Base-by-base conservation (phyloP, 2,113 vertebrate genomes). In the Gnathonemus longibarbis region DNA sequence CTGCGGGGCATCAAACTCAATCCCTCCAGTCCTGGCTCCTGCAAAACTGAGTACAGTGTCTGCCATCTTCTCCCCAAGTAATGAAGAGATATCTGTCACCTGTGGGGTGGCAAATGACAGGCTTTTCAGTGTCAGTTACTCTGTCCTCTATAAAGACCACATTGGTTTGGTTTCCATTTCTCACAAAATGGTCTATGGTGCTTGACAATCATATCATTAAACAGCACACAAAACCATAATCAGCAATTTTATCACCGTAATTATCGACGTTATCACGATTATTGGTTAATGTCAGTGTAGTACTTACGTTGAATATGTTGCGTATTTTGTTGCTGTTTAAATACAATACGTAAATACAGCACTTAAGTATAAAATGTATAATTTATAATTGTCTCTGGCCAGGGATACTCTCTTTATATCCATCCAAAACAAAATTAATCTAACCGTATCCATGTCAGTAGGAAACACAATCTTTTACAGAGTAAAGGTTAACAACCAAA, bases 21-120 rank as follows among this genome's bases (percentile, higher is more conserved):
- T 97, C 91, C 97, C 97, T 53, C 97, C 97, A 1, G 97, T 97
- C 97, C 97, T 97, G 92, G 97, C 97, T 94, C 97, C 97, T 0
- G 97, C 97, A 35, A 98, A 96, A 86, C 97, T 97, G 5, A 98
- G 91, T 91, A 98, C 97, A 0, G 97, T 97, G 2, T 97, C 97
- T 88, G 97, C 95, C 90, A 97, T 97, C 88, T 96, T 92, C 31
- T 96, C 95, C 21, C 96, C 96, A 35, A 98, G 93, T 87, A 97
- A 95, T 66, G 95, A 95, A 3, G 93, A 96, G 2, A 98, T 93
- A n/a, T 96, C 97, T 0, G 96, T 97, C 91, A 98, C 97, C 97
- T 98, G 92, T 7, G 5, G 42, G 6, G 49, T 19, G n/a, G 46
- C 27, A 50, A 53, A 48, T 19, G 49, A 87, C 48, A 53, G n/a